Percentiles rank a stretch among this genome's conserved stretches.
phyloP scores from a whole-genome alignment of 2,797 vertebrate species.

The Hafferia zeledoni region DNA sequence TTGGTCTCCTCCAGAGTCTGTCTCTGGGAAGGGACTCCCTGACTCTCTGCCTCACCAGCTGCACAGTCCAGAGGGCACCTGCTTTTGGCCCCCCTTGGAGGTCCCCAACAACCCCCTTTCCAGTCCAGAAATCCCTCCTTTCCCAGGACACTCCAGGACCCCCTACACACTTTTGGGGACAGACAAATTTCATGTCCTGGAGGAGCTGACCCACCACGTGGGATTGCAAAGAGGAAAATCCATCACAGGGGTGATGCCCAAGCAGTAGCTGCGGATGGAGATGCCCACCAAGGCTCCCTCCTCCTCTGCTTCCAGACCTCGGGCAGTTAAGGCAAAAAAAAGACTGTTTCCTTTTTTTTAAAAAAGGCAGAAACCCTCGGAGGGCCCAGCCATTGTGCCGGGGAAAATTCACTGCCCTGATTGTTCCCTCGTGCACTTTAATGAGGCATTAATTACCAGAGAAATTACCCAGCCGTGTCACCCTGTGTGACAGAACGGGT shows the following conservation, averaged over 20 bases:
- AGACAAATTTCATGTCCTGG: fast-evolving
- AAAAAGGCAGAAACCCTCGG: not conserved
- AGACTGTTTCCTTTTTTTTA: constrained; percentile 12
- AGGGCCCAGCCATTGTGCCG: not conserved
- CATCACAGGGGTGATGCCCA: not conserved
- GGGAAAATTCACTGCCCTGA: constrained; percentile 15
- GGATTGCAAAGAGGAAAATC: not conserved
- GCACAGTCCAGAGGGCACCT: not conserved
- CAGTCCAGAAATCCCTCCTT: not conserved
- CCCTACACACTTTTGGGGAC: fast-evolving
- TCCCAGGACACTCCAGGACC: not conserved
- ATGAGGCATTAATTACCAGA: constrained; percentile 43
- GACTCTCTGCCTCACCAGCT: not conserved
- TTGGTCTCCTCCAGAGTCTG: not conserved
- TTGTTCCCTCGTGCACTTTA: constrained; percentile 40
- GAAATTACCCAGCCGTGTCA: constrained; percentile 14
- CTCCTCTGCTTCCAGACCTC: not conserved
- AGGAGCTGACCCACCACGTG: fast-evolving
- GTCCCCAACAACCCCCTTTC: not conserved
- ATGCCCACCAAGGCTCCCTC: not conserved
- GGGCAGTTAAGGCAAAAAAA: constrained; percentile 23
- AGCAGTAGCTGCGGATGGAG: not conserved
- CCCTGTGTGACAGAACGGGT: not conserved
- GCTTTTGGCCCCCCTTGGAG: not conserved
- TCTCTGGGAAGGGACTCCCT: not conserved